phyloP scores from a whole-genome alignment of 2,113 vertebrate genomes.

The Xyrauchen texanus region DNA sequence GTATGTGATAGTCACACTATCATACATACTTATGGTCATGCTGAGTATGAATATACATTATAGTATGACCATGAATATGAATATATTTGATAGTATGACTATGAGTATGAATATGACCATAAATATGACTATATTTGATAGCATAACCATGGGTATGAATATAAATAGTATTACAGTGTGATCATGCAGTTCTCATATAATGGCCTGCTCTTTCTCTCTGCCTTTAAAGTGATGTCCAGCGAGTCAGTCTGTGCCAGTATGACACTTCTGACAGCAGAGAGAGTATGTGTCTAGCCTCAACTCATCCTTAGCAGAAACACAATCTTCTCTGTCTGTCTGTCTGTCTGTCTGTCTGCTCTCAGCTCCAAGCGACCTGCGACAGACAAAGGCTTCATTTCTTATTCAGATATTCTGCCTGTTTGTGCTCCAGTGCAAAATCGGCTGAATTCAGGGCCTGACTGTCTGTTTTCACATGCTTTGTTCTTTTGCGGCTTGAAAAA shows the following conservation, averaged over 20 bases:
- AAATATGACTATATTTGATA: neutral
- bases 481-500: slow-evolving; percentile 40
- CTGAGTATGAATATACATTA: no score
- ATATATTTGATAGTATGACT: neutral
- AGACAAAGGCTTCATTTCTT: slow-evolving; percentile 39
- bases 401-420: slow-evolving; percentile 44
- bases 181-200: slow-evolving; percentile 59
- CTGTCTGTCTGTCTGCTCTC: slow-evolving; percentile 21
- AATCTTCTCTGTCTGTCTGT: slow-evolving; percentile 21
- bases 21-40: no score
- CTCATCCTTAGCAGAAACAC: no score
- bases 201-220: slow-evolving; percentile 59
- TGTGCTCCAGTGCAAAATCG: slow-evolving; percentile 33
- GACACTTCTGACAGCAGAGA: slow-evolving; percentile 53
- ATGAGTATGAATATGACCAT: neutral
- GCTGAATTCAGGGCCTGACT: slow-evolving; percentile 39
- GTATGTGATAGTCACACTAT: no score
- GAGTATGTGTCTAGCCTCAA: no score
- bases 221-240: slow-evolving; percentile 59
- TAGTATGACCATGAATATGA: no score
- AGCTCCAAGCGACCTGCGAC: slow-evolving; percentile 14
- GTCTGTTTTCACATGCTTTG: slow-evolving; percentile 9
- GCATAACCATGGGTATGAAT: neutral
- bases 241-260: slow-evolving; percentile 54
- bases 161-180: neutral